Percentiles rank a stretch among this genome's conserved stretches.
These are phyloP conservation scores for Drosophila kanekoi DNA, from an alignment of 2,888 invertebrate genomes.

Conservation along the genomic window DNA sequence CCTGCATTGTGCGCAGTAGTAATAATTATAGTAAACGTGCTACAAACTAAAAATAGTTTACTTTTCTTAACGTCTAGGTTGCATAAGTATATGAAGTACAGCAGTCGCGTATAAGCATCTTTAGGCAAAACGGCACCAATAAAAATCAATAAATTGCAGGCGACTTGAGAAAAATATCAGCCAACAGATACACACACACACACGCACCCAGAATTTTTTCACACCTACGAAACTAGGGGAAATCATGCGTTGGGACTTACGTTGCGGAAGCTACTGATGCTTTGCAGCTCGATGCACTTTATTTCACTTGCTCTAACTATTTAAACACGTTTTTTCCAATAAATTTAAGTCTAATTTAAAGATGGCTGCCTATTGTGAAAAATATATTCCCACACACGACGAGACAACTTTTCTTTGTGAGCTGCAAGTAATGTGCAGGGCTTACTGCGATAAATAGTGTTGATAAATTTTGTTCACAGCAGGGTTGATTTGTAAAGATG, in stretches of 20 bases:
- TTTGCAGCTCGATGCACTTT: conserved; percentile 1
- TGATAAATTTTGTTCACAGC: background rate
- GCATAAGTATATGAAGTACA: conserved; percentile 30
- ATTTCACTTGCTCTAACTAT: background rate
- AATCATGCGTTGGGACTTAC: conserved; percentile 41
- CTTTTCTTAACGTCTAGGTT: conserved; percentile 17
- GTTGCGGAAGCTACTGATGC: conserved; percentile 6
- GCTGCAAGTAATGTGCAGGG: conserved; percentile 40
- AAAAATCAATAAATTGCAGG: conserved; percentile 66
- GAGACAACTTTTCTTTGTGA: conserved; percentile 42
- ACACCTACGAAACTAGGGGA: conserved; percentile 3
- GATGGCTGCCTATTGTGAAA: conserved; percentile 54
- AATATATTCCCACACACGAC: conserved; percentile 43
- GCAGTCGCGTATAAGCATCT: background rate
- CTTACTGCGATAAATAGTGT: conserved; percentile 13
- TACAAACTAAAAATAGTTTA: conserved; percentile 11
- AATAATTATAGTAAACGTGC: background rate
- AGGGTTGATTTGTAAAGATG: conserved; percentile 25
- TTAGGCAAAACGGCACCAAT: background rate
- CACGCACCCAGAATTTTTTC: conserved; percentile 34
- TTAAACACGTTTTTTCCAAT: conserved; percentile 10
- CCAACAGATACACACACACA: conserved; percentile 64
- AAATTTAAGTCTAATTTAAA: conserved; percentile 25
- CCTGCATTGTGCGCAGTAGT: background rate
- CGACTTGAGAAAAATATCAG: conserved; percentile 29